phyloP scores from a whole-genome alignment of 2,888 invertebrate species.

The Calliscelio sp. region DNA sequence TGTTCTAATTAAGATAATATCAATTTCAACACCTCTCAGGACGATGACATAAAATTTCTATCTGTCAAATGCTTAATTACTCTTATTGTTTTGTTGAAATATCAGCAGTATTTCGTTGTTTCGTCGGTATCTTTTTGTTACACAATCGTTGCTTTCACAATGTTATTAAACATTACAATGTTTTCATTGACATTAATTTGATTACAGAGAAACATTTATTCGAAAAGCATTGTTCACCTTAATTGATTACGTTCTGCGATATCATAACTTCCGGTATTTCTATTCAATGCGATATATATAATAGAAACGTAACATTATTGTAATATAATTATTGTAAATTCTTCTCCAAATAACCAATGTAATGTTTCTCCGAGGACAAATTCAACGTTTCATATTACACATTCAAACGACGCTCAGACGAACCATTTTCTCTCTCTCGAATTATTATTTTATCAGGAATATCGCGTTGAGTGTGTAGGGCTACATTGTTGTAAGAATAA shows the following conservation, averaged over 20 bases:
- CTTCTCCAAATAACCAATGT: constrained; percentile 3
- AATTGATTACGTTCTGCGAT: neutral
- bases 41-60: too few relatives aligned
- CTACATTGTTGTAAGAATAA: neutral
- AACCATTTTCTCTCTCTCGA: constrained; percentile 1
- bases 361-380: constrained; percentile 5
- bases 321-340: constrained; percentile 17
- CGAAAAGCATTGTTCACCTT: neutral
- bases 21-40: constrained; percentile 20
- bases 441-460: neutral
- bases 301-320: neutral
- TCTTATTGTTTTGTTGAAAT: too few relatives aligned
- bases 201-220: too few relatives aligned
- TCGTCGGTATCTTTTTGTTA: too few relatives aligned
- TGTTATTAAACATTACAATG: too few relatives aligned
- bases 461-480: neutral
- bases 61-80: too few relatives aligned
- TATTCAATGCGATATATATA: neutral
- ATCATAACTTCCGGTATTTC: neutral
- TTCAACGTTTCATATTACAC: constrained; percentile 6
- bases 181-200: too few relatives aligned
- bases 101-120: too few relatives aligned
- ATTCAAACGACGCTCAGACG: constrained; percentile 16
- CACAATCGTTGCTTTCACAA: too few relatives aligned
- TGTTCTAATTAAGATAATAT: constrained; percentile 33